These are phyloP conservation scores for Penaeus vannamei DNA, from an alignment of 1,140 invertebrate genomes.

Conservation along the genomic window DNA sequence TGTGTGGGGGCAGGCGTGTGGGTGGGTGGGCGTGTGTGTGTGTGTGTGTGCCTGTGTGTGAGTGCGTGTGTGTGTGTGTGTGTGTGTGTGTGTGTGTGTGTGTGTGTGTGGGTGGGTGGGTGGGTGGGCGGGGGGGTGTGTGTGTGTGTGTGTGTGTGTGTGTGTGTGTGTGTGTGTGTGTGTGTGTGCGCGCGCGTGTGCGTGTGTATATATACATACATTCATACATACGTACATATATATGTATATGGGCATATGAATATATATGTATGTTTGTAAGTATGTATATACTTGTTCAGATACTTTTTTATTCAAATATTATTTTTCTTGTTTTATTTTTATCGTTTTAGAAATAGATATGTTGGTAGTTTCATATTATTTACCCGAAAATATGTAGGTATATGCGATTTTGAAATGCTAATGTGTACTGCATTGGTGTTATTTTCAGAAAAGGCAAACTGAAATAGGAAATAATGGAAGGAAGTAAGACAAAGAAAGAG, in stretches of 20 bases:
- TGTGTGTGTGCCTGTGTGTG: not conserved
- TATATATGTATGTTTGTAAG: not conserved
- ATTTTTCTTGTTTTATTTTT: no score
- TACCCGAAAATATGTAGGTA: no score
- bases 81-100: not conserved
- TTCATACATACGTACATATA: not conserved
- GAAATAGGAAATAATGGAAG: no score
- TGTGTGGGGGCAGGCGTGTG: not conserved
- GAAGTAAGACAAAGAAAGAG: no score
- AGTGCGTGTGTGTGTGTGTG: not conserved
- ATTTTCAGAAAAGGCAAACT: no score
- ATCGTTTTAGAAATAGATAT: no score
- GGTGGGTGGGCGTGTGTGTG: not conserved
- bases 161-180: not conserved
- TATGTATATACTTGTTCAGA: slow-evolving; percentile 53
- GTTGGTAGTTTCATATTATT: no score
- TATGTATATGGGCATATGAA: not conserved
- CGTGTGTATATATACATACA: not conserved
- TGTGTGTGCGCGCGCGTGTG: not conserved
- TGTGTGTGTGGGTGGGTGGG: not conserved
- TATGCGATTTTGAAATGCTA: no score
- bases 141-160: not conserved
- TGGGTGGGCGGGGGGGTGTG: not conserved
- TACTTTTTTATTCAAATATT: no score
- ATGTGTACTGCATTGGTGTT: no score